Conservation (phyloP, 2,113 vertebrate species). For the Psilopogon haemacephalus region DNA sequence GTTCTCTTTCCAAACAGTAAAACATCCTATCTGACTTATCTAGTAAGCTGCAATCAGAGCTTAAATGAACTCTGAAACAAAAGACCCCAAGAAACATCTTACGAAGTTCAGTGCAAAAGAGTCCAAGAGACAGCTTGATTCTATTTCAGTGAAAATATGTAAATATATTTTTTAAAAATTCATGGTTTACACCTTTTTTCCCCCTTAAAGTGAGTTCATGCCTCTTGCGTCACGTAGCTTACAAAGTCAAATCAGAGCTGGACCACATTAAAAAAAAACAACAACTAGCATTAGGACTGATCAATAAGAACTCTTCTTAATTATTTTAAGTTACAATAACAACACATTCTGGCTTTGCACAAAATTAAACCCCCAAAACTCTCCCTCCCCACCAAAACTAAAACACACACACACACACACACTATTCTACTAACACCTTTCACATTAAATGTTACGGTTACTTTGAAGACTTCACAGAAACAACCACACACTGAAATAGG, state of each 20-base stretch:
- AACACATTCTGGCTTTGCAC: not conserved
- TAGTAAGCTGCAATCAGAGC: not conserved
- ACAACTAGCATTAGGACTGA: not conserved
- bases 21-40: not conserved
- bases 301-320: not conserved
- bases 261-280: not conserved
- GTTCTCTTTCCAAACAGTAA: not conserved
- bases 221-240: not conserved
- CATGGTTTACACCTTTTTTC: not conserved
- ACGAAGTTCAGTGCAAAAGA: not conserved
- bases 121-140: not conserved
- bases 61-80: not conserved
- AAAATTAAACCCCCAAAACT: not conserved
- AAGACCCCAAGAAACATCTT: not conserved
- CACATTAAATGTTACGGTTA: not conserved
- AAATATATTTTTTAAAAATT: accelerated
- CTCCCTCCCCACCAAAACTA: accelerated
- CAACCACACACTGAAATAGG: not conserved
- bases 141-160: not conserved
- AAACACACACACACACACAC: not conserved
- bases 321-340: not conserved
- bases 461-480: not conserved
- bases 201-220: not conserved
- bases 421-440: not conserved
- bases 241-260: not conserved